Conservation (phyloP, 2,797 vertebrate species). For the Arvicola amphibius region DNA sequence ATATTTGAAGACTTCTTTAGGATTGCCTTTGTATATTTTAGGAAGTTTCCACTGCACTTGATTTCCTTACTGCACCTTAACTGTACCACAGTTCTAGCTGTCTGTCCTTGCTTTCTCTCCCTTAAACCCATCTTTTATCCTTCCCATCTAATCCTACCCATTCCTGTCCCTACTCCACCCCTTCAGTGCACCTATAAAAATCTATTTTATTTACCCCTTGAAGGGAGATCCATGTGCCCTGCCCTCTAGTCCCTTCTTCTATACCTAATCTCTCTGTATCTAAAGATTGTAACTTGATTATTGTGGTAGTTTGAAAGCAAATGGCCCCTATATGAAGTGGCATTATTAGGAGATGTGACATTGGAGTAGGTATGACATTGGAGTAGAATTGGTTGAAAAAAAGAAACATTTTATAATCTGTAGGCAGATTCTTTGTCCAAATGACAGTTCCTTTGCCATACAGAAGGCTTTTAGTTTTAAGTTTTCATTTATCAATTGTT, state of each 20-base stretch:
- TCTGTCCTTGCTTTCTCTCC: background rate
- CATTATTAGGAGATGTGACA: background rate
- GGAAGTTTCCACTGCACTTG: background rate
- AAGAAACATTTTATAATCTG: background rate
- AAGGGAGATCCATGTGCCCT: background rate
- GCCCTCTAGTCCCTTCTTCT: background rate
- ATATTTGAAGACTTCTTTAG: background rate
- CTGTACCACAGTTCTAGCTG: background rate
- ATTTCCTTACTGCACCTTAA: background rate
- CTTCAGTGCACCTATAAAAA: background rate
- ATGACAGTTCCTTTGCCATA: background rate
- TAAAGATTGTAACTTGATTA: background rate
- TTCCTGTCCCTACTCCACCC: background rate
- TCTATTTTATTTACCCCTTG: background rate
- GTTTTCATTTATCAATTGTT: background rate
- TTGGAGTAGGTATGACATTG: background rate
- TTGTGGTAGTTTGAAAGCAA: background rate
- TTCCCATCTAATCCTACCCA: background rate
- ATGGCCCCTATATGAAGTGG: background rate
- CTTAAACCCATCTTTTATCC: background rate
- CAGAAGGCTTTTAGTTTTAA: background rate
- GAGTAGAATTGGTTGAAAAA: background rate
- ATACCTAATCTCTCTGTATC: background rate
- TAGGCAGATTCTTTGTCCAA: background rate
- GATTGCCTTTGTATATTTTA: background rate